Evolutionary conservation across 2,113 vertebrate species (phyloP), one percentile per base, ranked within the genome.

Genomic region (Cercocebus atys): DNA sequence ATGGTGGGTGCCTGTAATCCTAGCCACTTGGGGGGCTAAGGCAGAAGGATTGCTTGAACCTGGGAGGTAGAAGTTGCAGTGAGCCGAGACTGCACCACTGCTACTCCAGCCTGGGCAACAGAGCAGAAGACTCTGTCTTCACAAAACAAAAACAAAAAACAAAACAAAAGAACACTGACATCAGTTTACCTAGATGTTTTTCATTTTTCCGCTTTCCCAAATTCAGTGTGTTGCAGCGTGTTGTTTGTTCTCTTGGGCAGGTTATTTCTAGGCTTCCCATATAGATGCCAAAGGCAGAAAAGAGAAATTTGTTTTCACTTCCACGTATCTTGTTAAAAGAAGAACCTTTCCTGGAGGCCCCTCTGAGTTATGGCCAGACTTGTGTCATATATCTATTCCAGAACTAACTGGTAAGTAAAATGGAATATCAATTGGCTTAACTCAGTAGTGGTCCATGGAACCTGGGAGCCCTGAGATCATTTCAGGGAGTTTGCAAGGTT

Each of bases 361-460:
- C 52, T 86, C 83, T 66, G n/a, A 30, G 11, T 78, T 81, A 8
- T 81, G 27, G 66, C 55, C 59, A 66, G 50, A 84, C 35, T 50
- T 38, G 43, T n/a, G 30, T n/a, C 61, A 80, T 13, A 22, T 43
- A 45, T 23, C 25, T 87, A 73, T 38, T 75, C 17, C 35, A 80
- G 64, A 96, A 94, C 20, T 64, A 38, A 93, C 17, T 94, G 61
- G 59, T 72, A 81, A 95, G 90, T n/a, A 35, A 88, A 83, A 43
- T 43, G 17, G 79, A 83, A 11, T 66, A 38, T 87, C 43, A 20
- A 27, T 17, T 25, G 81, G 30, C 47, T 92, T 94, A 43, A n/a
- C 17, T 68, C 20, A 61, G 80, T 55, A 50, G 35, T 40, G 35
- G 25, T 86, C n/a, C 45, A 35, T 78, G 78, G 47, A 85, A 86